Percentiles rank a stretch among this genome's conserved stretches.
Conservation (phyloP, 2,797 vertebrate genomes). For the Serranus cabrilla region DNA sequence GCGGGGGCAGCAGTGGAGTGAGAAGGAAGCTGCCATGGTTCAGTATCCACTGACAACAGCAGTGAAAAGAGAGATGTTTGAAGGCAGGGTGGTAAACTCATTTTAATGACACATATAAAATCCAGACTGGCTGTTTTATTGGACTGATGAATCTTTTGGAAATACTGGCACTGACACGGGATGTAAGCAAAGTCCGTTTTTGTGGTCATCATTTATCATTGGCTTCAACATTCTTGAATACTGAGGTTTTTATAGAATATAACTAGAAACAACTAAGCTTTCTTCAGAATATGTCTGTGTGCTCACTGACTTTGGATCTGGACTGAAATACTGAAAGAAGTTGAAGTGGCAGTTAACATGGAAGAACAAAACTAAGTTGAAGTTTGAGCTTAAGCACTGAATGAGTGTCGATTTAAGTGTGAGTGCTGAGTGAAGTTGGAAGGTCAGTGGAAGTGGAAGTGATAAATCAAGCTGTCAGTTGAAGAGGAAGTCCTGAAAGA, state of each 20-base stretch:
- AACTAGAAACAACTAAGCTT: background rate
- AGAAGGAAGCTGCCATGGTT: constrained; percentile 22
- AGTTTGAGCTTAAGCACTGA: background rate
- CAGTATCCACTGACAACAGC: constrained; percentile 21
- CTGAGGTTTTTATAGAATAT: background rate
- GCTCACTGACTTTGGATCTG: background rate
- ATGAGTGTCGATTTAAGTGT: background rate
- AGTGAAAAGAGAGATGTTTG: constrained; percentile 11
- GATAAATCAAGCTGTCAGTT: background rate
- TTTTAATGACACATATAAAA: constrained; percentile 29
- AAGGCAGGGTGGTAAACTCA: constrained; percentile 18
- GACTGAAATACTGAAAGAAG: constrained; percentile 1
- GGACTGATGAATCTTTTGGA: constrained; percentile 18
- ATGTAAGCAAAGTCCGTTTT: background rate
- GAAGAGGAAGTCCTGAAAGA: constrained; percentile 5
- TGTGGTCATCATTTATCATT: background rate
- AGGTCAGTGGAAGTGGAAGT: background rate
- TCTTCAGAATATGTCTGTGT: background rate
- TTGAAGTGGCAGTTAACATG: background rate
- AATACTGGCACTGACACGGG: background rate
- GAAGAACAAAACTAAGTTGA: background rate
- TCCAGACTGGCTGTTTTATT: constrained; percentile 7
- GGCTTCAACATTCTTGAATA: background rate
- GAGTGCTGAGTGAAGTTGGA: background rate
- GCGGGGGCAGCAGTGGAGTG: constrained; percentile 14